phyloP scores from a whole-genome alignment of 2,113 vertebrate species.

The Gopherus flavomarginatus region DNA sequence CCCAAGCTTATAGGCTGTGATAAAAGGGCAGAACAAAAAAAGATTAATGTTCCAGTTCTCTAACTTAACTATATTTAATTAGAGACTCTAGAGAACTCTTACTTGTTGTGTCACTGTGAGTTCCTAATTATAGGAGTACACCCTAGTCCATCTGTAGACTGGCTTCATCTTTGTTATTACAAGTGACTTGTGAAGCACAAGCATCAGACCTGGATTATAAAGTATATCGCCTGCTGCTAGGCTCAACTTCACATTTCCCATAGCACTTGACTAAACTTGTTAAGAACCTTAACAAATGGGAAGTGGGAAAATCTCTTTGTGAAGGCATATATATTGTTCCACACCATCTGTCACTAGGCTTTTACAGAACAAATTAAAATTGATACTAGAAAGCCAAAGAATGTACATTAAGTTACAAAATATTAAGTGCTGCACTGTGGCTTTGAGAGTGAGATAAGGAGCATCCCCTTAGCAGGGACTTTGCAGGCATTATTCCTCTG shows the following conservation, averaged over 20 bases:
- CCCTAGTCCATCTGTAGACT: neutral
- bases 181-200: neutral
- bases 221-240: neutral
- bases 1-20: neutral
- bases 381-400: neutral
- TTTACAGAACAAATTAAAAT: conserved; percentile 1
- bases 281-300: neutral
- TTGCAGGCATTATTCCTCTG: neutral
- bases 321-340: neutral
- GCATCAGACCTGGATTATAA: neutral
- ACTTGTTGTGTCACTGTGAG: neutral
- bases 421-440: neutral
- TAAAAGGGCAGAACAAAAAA: neutral
- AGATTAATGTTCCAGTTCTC: neutral
- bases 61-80: neutral
- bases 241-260: neutral
- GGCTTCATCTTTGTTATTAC: neutral
- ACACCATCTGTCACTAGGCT: neutral
- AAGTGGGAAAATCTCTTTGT: neutral
- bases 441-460: neutral
- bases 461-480: neutral
- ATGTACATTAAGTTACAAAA: fast-evolving
- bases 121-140: neutral
- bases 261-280: neutral
- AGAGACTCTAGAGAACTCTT: neutral